Conservation (phyloP, 2,797 vertebrate genomes). For the Argyrosomus regius region DNA sequence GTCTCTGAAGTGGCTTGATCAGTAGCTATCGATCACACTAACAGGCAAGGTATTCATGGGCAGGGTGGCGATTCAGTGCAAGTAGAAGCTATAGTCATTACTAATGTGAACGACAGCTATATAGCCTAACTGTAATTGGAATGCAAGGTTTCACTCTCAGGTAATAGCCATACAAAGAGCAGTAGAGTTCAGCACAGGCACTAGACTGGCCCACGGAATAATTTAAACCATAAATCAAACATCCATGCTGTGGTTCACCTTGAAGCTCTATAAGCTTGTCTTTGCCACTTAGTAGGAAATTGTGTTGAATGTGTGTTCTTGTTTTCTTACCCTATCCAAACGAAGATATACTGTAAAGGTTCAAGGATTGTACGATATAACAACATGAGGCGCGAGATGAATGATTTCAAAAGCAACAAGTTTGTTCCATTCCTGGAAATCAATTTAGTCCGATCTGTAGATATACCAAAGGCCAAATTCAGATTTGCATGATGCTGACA, state of each 20-base stretch:
- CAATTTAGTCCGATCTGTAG: conserved; percentile 32
- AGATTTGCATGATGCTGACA: conserved; percentile 4
- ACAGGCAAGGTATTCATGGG: conserved; percentile 47
- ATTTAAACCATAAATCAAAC: conserved; percentile 80
- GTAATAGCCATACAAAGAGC: conserved; percentile 74
- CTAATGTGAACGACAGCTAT: conserved; percentile 74
- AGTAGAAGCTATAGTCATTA: conserved; percentile 69
- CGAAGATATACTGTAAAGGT: conserved; percentile 32
- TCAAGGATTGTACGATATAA: conserved; percentile 34
- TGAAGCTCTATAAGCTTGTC: conserved; percentile 65
- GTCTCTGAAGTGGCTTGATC: conserved; percentile 58
- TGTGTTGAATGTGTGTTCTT: conserved; percentile 57
- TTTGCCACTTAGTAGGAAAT: conserved; percentile 63
- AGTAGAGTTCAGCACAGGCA: conserved; percentile 57
- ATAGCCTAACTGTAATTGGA: conserved; percentile 71
- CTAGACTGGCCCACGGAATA: conserved; percentile 63
- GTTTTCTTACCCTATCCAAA: conserved; percentile 54
- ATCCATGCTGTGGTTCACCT: conserved; percentile 67
- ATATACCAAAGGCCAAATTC: neutral
- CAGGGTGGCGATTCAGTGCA: conserved; percentile 38
- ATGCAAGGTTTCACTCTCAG: conserved; percentile 71
- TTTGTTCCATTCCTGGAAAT: conserved; percentile 37
- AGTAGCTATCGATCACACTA: conserved; percentile 65
- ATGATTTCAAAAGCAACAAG: conserved; percentile 40
- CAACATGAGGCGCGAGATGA: conserved; percentile 23